phyloP scores from a whole-genome alignment of 2,888 invertebrate genomes.

The Diplolepis rosae region DNA sequence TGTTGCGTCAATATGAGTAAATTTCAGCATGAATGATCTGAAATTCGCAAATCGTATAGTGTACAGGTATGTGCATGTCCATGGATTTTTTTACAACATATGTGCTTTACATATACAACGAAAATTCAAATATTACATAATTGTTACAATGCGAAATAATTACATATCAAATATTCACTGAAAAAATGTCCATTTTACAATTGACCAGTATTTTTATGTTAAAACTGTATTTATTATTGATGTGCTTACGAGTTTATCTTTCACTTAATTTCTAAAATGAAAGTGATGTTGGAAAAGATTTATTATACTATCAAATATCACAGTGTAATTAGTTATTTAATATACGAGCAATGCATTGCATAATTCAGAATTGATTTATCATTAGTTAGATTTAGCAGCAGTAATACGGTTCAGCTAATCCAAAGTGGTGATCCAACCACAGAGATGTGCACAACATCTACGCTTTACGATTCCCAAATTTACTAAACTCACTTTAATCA shows the following conservation, averaged over 20 bases:
- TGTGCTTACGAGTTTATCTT: no score
- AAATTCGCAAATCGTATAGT: conserved; percentile 8
- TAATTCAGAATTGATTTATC: background rate
- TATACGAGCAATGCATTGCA: no score
- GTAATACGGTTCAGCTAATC: no score
- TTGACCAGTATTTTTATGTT: no score
- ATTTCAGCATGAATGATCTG: conserved; percentile 1
- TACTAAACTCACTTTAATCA: background rate
- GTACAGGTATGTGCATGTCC: background rate
- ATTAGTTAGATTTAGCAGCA: background rate
- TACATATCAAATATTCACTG: no score
- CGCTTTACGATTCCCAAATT: background rate
- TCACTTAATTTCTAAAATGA: no score
- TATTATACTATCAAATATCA: no score
- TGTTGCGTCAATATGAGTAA: conserved; percentile 1
- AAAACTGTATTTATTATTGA: no score
- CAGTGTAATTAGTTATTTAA: no score
- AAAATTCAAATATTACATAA: background rate
- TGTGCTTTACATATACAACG: background rate
- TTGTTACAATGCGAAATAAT: background rate
- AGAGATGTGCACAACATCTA: background rate
- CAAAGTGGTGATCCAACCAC: background rate
- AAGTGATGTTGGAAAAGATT: no score
- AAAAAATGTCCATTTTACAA: no score
- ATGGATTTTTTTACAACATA: background rate